Evolutionary conservation across 2,797 vertebrate genomes (phyloP), one percentile per base, ranked within the genome.

Genomic region (Alca torda): DNA sequence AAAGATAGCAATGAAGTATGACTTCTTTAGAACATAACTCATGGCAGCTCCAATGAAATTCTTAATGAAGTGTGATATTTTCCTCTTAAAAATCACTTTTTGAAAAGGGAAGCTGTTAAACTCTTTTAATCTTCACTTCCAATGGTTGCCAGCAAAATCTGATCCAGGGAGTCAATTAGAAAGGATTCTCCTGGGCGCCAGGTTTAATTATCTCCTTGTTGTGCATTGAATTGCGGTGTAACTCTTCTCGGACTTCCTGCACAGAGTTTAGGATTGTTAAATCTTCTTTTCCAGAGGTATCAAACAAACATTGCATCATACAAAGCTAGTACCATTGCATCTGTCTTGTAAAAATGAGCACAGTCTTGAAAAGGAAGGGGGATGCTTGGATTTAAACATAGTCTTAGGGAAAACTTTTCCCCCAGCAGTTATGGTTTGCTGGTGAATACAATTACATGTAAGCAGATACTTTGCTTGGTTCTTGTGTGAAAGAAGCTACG

Each of bases 301-400:
- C 79, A 85, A 82, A 78, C 79, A 84, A 82, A 78, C 64, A 64
- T 21, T 63, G 95, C 89, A 96, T 96, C 2, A 20, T 70, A 95
- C 60, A 81, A 75, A 89, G 21, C 25, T 89, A 80, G 80, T 82
- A 93, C 43, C 21, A 20, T 76, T 86, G 51, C 2, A 5, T 92
- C 93, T 96, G 89, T 97, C 96, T 95, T 96, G 91, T 96, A 91
- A 75, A 97, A 97, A 98, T 94, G 97, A 97, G 90, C 95, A 95
- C 15, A 15, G 48, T 51, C 43, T 61, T 89, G 77, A 26, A 82
- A 69, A 84, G 50, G 43, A 88, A 93, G 63, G 61, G n/a, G 33
- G 39, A 41, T 90, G 53, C 20, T 84, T 82, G 43, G 51, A 65
- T 86, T 80, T 75, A 53, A 88, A 73, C 0, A 13, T 59, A 39